phyloP scores from a whole-genome alignment of 2,113 vertebrate species.

The Brachypteracias leptosomus region DNA sequence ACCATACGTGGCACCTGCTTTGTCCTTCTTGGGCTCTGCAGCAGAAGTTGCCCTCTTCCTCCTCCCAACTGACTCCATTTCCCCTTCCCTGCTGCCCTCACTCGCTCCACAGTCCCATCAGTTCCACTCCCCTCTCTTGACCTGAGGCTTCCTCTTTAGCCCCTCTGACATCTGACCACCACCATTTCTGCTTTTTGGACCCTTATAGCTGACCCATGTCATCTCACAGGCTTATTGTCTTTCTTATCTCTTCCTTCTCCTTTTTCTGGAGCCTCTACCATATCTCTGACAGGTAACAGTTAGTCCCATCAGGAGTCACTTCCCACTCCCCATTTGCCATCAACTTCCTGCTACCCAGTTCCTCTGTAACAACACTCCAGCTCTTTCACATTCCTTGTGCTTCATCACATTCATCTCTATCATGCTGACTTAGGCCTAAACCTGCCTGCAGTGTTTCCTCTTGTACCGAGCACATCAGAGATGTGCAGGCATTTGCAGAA shows the following conservation, averaged over 20 bases:
- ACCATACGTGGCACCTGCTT: not conserved
- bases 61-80: not conserved
- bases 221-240: not conserved
- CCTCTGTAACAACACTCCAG: not conserved
- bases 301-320: not conserved
- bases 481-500: not conserved
- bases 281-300: not conserved
- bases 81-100: not conserved
- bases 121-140: not conserved
- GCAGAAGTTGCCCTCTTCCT: rapidly evolving
- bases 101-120: not conserved
- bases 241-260: not conserved
- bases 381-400: not conserved
- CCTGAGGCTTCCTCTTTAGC: not conserved
- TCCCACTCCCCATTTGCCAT: not conserved
- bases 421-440: not conserved
- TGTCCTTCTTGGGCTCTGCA: not conserved
- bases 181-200: not conserved
- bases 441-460: not conserved
- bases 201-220: not conserved
- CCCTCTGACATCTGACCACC: too few species aligned
- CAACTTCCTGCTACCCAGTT: not conserved
- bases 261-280: not conserved
- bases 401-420: not conserved
- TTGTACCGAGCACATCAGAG: not conserved